Evolutionary conservation across 2,888 invertebrate genomes (phyloP).

Genomic region (Ceratothoa steindachneri): DNA sequence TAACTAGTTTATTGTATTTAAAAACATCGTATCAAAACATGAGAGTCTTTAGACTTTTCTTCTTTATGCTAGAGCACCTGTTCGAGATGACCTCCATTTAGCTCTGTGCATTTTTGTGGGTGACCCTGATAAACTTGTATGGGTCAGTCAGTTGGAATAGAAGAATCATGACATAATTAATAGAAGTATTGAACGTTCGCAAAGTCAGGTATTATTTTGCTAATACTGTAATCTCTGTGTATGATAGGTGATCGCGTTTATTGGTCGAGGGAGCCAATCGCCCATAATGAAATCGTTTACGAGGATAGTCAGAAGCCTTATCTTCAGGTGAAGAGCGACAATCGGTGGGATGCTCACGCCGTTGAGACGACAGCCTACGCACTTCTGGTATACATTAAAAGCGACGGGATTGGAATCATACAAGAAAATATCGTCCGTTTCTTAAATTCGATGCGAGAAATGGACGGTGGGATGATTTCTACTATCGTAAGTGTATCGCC

Average conservation of each 20-base stretch:
- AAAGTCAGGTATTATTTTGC: no score
- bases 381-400: constrained; percentile 53
- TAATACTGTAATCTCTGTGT: no score
- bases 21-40: no score
- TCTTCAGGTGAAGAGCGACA: constrained; percentile 41
- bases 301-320: constrained; percentile 49
- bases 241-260: constrained; percentile 36
- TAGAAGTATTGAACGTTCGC: no score
- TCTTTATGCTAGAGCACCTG: no score
- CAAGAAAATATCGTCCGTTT: constrained; percentile 51
- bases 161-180: no score
- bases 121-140: no score
- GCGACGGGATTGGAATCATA: constrained; percentile 49
- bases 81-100: no score
- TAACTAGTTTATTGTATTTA: no score
- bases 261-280: constrained; percentile 48
- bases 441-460: constrained; percentile 51
- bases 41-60: no score
- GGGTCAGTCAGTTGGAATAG: no score
- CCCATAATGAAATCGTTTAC: constrained; percentile 34
- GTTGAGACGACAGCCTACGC: constrained; percentile 56
- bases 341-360: constrained; percentile 52
- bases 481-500: constrained; percentile 49
- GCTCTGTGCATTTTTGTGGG: no score
- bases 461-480: constrained; percentile 50